Percentiles rank a stretch among this genome's conserved stretches.
Evolutionary conservation across 2,797 vertebrate genomes (phyloP).

Genomic region (Pseudocheirus occidentalis): DNA sequence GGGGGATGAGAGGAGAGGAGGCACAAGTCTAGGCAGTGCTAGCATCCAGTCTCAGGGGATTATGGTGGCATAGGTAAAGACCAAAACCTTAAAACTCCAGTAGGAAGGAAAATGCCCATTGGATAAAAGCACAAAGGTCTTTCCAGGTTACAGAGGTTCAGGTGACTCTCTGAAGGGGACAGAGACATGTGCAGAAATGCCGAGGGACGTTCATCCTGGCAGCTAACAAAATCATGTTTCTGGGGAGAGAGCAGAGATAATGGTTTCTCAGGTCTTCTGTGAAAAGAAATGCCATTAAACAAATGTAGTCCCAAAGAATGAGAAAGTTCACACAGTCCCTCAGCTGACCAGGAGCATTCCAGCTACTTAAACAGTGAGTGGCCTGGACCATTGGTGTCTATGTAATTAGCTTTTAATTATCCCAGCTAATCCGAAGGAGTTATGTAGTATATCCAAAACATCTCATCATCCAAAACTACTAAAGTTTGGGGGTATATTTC

Average conservation of each 20-base stretch:
- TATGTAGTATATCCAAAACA: not conserved
- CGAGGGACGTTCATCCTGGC: not conserved
- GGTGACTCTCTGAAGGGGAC: not conserved
- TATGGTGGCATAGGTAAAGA: not conserved
- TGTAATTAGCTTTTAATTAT: not conserved
- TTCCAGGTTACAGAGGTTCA: not conserved
- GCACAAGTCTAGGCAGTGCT: not conserved
- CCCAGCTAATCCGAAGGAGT: not conserved
- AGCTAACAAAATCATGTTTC: not conserved
- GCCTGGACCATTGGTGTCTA: too few relatives aligned
- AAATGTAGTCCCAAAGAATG: not conserved
- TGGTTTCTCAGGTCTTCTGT: not conserved
- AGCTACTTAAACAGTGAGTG: not conserved
- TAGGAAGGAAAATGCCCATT: not conserved
- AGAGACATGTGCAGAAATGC: not conserved
- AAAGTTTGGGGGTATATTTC: not conserved
- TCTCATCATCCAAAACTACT: not conserved
- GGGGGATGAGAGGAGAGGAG: not conserved
- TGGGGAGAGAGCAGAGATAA: not conserved
- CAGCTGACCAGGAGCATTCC: not conserved
- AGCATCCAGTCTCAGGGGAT: not conserved
- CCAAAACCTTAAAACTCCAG: too few relatives aligned
- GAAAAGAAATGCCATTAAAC: slow-evolving; percentile 9
- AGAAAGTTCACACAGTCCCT: not conserved
- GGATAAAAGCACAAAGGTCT: not conserved